phyloP scores from a whole-genome alignment of 2,113 vertebrate genomes.

The Passer domesticus region DNA sequence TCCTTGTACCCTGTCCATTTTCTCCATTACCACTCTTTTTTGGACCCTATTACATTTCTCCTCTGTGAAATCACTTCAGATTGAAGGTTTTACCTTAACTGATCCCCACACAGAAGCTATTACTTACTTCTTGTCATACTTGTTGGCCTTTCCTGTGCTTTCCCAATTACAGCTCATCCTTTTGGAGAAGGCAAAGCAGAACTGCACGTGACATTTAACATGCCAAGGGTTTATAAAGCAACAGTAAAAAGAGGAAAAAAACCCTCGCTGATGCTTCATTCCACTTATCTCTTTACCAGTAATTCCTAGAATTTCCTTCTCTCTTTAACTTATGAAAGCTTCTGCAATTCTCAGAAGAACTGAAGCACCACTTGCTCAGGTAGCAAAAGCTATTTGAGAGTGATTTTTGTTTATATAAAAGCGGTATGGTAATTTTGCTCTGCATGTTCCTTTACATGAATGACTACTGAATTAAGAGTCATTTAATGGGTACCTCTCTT shows the following conservation, averaged over 20 bases:
- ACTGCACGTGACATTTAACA: neutral
- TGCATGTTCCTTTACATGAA: neutral
- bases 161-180: neutral
- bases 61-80: neutral
- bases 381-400: neutral
- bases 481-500: neutral
- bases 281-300: neutral
- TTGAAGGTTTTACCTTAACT: neutral
- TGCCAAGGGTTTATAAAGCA: neutral
- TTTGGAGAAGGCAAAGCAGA: conserved; percentile 1
- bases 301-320: neutral
- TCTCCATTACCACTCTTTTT: neutral
- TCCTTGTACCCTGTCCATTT: neutral
- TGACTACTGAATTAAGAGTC: neutral
- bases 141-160: neutral
- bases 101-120: neutral
- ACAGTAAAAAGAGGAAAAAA: neutral
- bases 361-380: neutral
- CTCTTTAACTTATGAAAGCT: neutral
- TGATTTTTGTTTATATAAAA: neutral
- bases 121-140: neutral
- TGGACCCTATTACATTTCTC: neutral
- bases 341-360: neutral
- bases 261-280: rapidly evolving
- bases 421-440: neutral